Conservation (phyloP, 2,797 vertebrate genomes). For the Sebastes paucispinis region DNA sequence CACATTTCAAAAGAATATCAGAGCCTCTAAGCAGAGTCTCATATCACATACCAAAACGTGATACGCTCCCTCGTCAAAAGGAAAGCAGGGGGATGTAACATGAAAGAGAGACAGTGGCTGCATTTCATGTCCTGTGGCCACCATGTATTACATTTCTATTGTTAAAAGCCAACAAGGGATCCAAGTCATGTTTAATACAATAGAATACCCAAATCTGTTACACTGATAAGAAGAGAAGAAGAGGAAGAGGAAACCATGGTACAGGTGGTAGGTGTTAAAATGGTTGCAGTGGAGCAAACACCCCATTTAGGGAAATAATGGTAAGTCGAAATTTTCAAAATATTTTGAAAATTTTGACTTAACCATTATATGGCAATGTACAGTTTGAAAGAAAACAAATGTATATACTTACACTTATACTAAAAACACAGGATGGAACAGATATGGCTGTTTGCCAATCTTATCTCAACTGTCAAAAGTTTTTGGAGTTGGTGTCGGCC, state of each 20-base stretch:
- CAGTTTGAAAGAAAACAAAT: background rate
- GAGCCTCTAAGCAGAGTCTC: constrained; percentile 35
- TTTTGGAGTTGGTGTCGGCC: background rate
- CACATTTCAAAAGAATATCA: constrained; percentile 54
- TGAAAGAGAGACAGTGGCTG: constrained; percentile 46
- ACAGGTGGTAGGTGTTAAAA: background rate
- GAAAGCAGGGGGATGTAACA: constrained; percentile 43
- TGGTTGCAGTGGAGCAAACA: background rate
- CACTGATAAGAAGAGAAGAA: background rate
- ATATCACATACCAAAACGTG: constrained; percentile 56
- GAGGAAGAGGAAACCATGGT: constrained; percentile 4
- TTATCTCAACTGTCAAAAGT: background rate
- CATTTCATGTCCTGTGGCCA: constrained; percentile 57
- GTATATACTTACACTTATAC: background rate
- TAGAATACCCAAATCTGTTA: constrained; percentile 13
- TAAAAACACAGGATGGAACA: background rate
- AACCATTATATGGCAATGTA: background rate
- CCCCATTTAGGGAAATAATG: background rate
- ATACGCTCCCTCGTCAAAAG: constrained; percentile 40
- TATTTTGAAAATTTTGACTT: too few relatives aligned
- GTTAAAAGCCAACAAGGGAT: constrained; percentile 33
- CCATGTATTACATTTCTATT: constrained; percentile 58
- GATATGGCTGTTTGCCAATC: background rate
- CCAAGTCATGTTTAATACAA: constrained; percentile 37
- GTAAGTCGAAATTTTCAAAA: background rate